phyloP scores from a whole-genome alignment of 2,888 invertebrate species.

The Drosophila koepferae region DNA sequence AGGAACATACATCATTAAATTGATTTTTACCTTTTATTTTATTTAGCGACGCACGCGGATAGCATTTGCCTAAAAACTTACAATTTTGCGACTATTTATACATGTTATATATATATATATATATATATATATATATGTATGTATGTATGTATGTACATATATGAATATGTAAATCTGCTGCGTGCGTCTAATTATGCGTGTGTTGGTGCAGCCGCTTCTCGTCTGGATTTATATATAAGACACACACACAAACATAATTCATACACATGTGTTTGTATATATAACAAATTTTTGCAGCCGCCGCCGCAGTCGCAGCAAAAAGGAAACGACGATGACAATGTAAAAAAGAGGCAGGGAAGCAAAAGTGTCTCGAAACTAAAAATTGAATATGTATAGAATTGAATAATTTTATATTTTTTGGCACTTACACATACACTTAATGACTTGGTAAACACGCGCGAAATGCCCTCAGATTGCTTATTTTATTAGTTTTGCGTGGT shows the following conservation, averaged over 20 bases:
- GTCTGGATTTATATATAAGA: constrained; percentile 67
- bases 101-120: constrained; percentile 28
- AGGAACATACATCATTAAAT: constrained; percentile 40
- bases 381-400: constrained; percentile 48
- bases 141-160: constrained; percentile 15
- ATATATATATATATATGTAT: constrained; percentile 19
- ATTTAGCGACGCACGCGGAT: constrained; percentile 30
- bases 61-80: constrained; percentile 26
- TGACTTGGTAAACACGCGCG: constrained; percentile 65
- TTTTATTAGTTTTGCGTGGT: constrained; percentile 62
- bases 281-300: constrained; percentile 60
- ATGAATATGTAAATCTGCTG: constrained; percentile 14
- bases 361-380: constrained; percentile 53
- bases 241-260: constrained; percentile 13
- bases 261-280: constrained; percentile 40
- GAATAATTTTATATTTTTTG: constrained; percentile 36
- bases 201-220: constrained; percentile 44
- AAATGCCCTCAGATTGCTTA: constrained; percentile 57
- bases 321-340: constrained; percentile 76
- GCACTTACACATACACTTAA: constrained; percentile 79
- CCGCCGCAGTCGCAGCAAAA: constrained; percentile 56
- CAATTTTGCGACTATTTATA: constrained; percentile 68
- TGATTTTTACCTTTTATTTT: constrained; percentile 62
- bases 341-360: constrained; percentile 59
- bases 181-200: constrained; percentile 36